Evolutionary conservation across 2,888 invertebrate genomes (phyloP).

Genomic region (Leistus spinibarbis): DNA sequence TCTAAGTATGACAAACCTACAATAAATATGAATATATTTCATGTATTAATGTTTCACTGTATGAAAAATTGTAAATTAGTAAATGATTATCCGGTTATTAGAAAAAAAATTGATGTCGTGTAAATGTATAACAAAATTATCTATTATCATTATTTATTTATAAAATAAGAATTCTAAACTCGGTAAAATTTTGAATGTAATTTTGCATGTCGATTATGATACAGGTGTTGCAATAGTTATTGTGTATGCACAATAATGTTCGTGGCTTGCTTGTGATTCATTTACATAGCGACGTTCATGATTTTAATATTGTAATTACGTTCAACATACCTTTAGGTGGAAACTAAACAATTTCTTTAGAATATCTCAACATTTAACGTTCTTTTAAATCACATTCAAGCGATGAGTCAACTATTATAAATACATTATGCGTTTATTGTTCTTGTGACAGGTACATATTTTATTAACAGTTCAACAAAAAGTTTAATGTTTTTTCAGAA

Average conservation of each 20-base stretch:
- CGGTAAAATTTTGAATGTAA: background rate
- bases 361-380: background rate
- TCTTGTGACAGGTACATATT: background rate
- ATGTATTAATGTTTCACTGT: too few species aligned
- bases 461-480: too few species aligned
- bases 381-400: background rate
- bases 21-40: too few species aligned
- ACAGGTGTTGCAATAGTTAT: background rate
- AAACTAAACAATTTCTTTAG: slow-evolving; percentile 12
- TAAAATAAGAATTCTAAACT: too few species aligned
- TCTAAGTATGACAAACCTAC: too few species aligned
- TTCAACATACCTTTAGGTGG: slow-evolving; percentile 6
- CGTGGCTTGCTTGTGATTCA: background rate
- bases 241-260: background rate
- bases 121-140: too few species aligned
- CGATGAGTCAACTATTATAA: background rate
- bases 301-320: slow-evolving; percentile 10
- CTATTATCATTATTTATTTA: too few species aligned
- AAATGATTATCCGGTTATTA: too few species aligned
- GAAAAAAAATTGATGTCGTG: too few species aligned
- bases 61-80: too few species aligned
- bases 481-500: too few species aligned
- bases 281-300: slow-evolving; percentile 1
- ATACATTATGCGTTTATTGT: background rate
- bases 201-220: background rate